These are phyloP conservation scores for Blastobasis adustella DNA, from an alignment of 2,888 invertebrate species.

Conservation along the genomic window DNA sequence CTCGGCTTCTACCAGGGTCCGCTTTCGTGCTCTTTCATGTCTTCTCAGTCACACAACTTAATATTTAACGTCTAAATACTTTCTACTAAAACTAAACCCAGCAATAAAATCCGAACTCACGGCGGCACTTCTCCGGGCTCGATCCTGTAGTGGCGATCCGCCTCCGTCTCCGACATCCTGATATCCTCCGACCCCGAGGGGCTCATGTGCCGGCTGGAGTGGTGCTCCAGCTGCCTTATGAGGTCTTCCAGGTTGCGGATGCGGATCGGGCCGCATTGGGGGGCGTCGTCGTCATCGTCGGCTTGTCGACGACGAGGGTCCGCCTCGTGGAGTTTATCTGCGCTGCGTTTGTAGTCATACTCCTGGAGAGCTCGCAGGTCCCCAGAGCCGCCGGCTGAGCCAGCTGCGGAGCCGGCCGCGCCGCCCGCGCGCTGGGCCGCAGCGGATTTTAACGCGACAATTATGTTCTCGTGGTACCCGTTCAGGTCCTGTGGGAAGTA, in stretches of 20 bases:
- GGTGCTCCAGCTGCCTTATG: conserved; percentile 90
- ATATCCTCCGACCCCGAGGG: conserved; percentile 94
- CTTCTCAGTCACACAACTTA: no score
- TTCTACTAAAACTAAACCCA: no score
- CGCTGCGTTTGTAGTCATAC: conserved; percentile 73
- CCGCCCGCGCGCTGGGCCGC: conserved; percentile 78
- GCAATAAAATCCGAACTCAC: conserved; percentile 31
- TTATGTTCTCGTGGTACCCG: conserved; percentile 93
- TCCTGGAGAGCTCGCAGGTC: conserved; percentile 66
- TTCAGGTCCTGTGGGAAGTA: conserved; percentile 84
- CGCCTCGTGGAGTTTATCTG: conserved; percentile 85
- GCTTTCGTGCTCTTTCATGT: no score
- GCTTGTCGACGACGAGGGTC: conserved; percentile 56
- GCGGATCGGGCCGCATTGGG: conserved; percentile 87
- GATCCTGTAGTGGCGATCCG: conserved; percentile 89
- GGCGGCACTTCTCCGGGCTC: conserved; percentile 75
- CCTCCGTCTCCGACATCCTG: conserved; percentile 90
- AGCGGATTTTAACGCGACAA: conserved; percentile 91
- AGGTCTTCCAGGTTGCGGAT: conserved; percentile 94
- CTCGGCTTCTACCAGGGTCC: no score
- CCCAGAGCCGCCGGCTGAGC: conserved; percentile 51
- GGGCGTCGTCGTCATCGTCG: conserved; percentile 82
- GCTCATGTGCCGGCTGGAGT: conserved; percentile 90
- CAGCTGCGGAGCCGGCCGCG: conserved; percentile 17
- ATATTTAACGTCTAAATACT: no score